Evolutionary conservation across 2,888 invertebrate species (phyloP).

Genomic region (Isoperla grammatica): DNA sequence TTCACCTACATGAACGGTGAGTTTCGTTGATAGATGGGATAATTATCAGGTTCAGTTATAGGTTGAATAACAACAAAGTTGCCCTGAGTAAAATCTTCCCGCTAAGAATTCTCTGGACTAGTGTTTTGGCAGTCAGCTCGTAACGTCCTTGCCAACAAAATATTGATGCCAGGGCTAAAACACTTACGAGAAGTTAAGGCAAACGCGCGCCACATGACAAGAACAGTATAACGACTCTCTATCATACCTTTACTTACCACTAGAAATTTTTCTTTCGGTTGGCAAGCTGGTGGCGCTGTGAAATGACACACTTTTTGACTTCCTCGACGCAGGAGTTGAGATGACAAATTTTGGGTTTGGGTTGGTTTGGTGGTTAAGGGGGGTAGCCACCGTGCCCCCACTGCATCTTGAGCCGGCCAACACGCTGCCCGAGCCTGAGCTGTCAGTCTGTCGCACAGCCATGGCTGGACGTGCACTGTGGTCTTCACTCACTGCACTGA

Average conservation of each 20-base stretch:
- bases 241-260: conserved; percentile 42
- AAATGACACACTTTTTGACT: conserved; percentile 39
- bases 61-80: background rate
- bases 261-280: conserved; percentile 48
- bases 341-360: conserved; percentile 11
- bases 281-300: conserved; percentile 39
- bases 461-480: too few relatives aligned
- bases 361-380: too few relatives aligned
- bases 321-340: conserved; percentile 20
- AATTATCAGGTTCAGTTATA: background rate
- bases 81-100: background rate
- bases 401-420: background rate
- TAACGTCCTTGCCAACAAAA: background rate
- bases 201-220: background rate
- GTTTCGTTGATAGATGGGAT: background rate
- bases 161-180: background rate
- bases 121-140: conserved; percentile 1
- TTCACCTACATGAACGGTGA: too few relatives aligned
- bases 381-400: too few relatives aligned
- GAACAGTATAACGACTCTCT: background rate
- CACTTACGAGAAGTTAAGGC: background rate
- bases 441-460: background rate
- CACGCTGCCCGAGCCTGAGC: background rate
- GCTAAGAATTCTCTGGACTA: conserved; percentile 1
- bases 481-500: too few relatives aligned